These are phyloP conservation scores for Agelastica alni DNA, from an alignment of 2,888 invertebrate species.

Conservation along the genomic window DNA sequence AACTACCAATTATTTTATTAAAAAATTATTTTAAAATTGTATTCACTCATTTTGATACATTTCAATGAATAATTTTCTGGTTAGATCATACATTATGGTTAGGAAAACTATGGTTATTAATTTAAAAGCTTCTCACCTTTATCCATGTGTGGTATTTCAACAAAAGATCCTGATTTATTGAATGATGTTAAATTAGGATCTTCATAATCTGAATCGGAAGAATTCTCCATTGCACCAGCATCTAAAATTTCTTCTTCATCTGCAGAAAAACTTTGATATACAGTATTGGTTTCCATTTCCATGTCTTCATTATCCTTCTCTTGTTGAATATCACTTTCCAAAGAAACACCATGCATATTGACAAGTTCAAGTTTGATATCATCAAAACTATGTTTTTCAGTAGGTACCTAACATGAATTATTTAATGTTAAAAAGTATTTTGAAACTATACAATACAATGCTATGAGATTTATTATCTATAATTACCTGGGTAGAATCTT, in stretches of 20 bases:
- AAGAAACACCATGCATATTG: slow-evolving; percentile 48
- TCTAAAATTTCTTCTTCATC: slow-evolving; percentile 39
- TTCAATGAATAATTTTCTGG: no score
- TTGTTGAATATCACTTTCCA: slow-evolving; percentile 25
- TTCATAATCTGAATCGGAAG: slow-evolving; percentile 52
- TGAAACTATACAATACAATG: not conserved
- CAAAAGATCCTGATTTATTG: no score
- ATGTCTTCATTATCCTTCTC: slow-evolving; percentile 28
- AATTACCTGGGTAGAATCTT: slow-evolving; percentile 43
- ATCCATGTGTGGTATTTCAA: no score
- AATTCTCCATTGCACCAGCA: slow-evolving; percentile 49
- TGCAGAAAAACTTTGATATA: slow-evolving; percentile 32
- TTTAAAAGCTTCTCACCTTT: no score
- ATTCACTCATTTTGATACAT: no score
- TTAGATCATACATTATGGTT: no score
- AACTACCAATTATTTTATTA: no score
- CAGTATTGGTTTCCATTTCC: slow-evolving; percentile 31
- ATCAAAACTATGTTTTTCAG: slow-evolving; percentile 36
- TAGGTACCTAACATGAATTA: slow-evolving; percentile 24
- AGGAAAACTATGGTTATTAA: no score
- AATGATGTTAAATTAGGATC: slow-evolving; percentile 36
- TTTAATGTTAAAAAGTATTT: no score
- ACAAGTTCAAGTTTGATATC: slow-evolving; percentile 54
- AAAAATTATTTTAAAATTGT: no score
- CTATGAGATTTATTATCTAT: not conserved